Conservation (phyloP, 2,113 vertebrate species). For the Mungos mungo region DNA sequence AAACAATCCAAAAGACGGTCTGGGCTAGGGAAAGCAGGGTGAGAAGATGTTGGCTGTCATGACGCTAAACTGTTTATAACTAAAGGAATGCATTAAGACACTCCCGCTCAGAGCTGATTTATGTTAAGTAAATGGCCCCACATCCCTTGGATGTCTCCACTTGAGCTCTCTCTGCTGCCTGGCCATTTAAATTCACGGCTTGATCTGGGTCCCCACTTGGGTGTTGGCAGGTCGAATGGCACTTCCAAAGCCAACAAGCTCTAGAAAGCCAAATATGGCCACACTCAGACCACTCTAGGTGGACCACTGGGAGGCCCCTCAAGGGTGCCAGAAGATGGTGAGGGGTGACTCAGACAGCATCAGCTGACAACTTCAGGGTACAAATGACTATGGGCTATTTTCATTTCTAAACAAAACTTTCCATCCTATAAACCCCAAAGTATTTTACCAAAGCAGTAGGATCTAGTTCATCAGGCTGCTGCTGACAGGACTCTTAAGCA, state of each 20-base stretch:
- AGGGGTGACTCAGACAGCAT: conserved; percentile 60
- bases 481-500: not conserved
- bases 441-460: conserved; percentile 47
- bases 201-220: conserved; percentile 34
- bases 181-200: conserved; percentile 49
- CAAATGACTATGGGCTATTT: conserved; percentile 51
- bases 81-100: conserved; percentile 65
- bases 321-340: conserved; percentile 38
- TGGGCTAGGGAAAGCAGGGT: not conserved
- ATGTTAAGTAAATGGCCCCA: conserved; percentile 65
- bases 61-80: conserved; percentile 69
- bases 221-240: conserved; percentile 77
- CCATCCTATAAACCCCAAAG: conserved; percentile 61
- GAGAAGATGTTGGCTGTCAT: conserved; percentile 59
- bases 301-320: conserved; percentile 43
- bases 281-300: conserved; percentile 65
- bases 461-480: conserved; percentile 53
- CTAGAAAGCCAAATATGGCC: conserved; percentile 77
- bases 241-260: conserved; percentile 51
- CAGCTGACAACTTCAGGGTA: conserved; percentile 51
- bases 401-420: conserved; percentile 71
- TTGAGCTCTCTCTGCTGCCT: conserved; percentile 28
- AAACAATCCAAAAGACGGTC: conserved; percentile 56
- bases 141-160: conserved; percentile 43
- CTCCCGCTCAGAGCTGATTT: conserved; percentile 59